Conservation (phyloP, 2,113 vertebrate genomes). For the Myotis davidii region DNA sequence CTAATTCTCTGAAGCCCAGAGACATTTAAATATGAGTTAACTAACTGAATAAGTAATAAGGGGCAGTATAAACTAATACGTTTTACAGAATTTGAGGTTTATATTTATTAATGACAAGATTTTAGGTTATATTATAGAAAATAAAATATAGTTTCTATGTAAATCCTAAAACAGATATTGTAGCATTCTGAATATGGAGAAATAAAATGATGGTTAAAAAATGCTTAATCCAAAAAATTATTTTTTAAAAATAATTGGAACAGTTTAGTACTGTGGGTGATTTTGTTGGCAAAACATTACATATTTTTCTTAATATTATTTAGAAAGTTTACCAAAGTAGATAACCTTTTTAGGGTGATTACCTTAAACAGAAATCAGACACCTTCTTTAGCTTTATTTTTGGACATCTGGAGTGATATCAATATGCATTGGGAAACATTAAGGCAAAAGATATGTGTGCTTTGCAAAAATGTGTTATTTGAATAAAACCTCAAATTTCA, state of each 20-base stretch:
- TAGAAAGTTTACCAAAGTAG: not conserved
- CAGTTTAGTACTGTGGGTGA: not conserved
- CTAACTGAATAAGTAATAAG: not conserved
- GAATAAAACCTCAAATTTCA: conserved; percentile 26
- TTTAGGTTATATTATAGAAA: not conserved
- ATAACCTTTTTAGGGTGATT: not conserved
- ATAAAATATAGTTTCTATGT: not conserved
- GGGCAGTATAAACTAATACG: not conserved
- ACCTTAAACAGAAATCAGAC: not conserved
- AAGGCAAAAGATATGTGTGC: not conserved
- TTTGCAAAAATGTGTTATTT: not conserved
- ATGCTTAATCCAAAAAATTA: not conserved
- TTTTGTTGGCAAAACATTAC: not conserved
- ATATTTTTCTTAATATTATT: not conserved
- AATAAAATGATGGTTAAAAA: conserved; percentile 12
- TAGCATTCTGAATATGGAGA: not conserved
- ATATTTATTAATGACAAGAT: not conserved
- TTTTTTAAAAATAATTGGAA: not conserved
- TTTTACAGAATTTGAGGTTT: conserved; percentile 21
- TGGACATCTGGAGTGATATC: not conserved
- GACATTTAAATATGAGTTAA: not conserved
- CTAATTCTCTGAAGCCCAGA: not conserved
- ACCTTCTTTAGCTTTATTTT: not conserved
- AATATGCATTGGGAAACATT: not conserved
- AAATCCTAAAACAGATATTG: not conserved